These are phyloP conservation scores for Eubucco bourcierii DNA, from an alignment of 2,113 vertebrate species.

Conservation along the genomic window DNA sequence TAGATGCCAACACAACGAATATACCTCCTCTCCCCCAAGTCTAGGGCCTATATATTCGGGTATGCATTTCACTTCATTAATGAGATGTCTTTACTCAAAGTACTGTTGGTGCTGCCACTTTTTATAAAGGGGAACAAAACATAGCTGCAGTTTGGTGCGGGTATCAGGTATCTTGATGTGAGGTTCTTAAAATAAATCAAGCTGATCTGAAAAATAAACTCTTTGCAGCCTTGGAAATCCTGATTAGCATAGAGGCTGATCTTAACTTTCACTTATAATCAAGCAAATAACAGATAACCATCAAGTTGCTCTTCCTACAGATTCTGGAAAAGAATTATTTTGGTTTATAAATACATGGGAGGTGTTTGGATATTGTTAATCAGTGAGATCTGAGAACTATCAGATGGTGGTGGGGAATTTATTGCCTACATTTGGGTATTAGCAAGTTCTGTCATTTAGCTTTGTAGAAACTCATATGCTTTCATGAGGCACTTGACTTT, in stretches of 20 bases:
- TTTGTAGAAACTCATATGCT: slow-evolving; percentile 34
- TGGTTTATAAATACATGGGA: slow-evolving; percentile 27
- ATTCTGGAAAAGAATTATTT: not conserved
- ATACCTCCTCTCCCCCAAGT: not conserved
- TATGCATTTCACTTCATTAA: not conserved
- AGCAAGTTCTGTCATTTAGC: slow-evolving; percentile 30
- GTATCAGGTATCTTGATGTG: not conserved
- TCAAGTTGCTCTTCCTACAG: not conserved
- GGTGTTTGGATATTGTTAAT: not conserved
- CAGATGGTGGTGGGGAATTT: slow-evolving; percentile 2
- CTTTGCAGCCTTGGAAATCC: not conserved
- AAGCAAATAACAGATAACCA: slow-evolving; percentile 12
- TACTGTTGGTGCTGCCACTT: not conserved
- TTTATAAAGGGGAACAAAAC: not conserved
- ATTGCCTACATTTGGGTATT: slow-evolving; percentile 35
- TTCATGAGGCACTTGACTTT: slow-evolving; percentile 57
- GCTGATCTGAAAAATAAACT: slow-evolving; percentile 1
- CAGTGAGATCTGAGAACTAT: slow-evolving; percentile 3
- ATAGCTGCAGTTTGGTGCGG: not conserved
- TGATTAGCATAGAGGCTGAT: slow-evolving; percentile 1
- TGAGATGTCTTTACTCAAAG: not conserved
- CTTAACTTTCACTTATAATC: not conserved
- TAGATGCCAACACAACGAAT: not conserved
- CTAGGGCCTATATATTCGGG: not conserved
- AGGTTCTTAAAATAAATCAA: not conserved